Base-by-base conservation (phyloP, 2,888 invertebrate genomes). In the Eristalis intricaria region DNA sequence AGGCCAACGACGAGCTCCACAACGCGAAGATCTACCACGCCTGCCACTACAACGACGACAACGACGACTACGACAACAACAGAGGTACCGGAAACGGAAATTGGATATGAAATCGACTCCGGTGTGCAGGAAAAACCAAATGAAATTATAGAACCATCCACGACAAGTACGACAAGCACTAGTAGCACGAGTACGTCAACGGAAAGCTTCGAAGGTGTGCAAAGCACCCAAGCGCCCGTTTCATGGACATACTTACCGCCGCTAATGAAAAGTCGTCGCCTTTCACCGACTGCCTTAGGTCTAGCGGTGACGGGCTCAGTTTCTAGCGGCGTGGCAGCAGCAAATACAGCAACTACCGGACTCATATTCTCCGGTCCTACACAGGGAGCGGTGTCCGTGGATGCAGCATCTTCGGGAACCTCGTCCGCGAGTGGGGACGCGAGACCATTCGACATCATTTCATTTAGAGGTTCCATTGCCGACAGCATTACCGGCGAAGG, bases 101-200 rank as follows among this genome's bases (percentile, higher is more conserved):
- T 10, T 32, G 78, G 58, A n/a, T 58, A 65, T 29, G 64, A 78
- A 69, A 69, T 61, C 58, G 23, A 26, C 11, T 15, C 69, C 77
- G 26, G 29, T 29, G 64, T 58, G 11, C 63, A 56, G 29, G 38
- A 64, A 15, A 38, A 23, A 2, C 15, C 22, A 43, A 65, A 71
- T 71, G 58, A 58, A 40, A 40, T 65, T 7, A n/a, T 26, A 60
- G 29, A 32, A 43, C 22, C 35, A 50, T 10, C 43, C 2, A n/a
- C 68, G 7, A 61, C 43, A 13, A 61, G 32, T 1, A 60, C 60
- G 13, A 60, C 60, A 26, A 60, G n/a, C n/a, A n/a, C n/a, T n/a
- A n/a, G n/a, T n/a, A n/a, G n/a, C n/a, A 61, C 43, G 13, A 61
- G 32, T 1, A 60, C 60, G 13, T 26, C 60, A 29, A 60, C 60